phyloP scores from a whole-genome alignment of 1,140 invertebrate species.

The Megalopta genalis region DNA sequence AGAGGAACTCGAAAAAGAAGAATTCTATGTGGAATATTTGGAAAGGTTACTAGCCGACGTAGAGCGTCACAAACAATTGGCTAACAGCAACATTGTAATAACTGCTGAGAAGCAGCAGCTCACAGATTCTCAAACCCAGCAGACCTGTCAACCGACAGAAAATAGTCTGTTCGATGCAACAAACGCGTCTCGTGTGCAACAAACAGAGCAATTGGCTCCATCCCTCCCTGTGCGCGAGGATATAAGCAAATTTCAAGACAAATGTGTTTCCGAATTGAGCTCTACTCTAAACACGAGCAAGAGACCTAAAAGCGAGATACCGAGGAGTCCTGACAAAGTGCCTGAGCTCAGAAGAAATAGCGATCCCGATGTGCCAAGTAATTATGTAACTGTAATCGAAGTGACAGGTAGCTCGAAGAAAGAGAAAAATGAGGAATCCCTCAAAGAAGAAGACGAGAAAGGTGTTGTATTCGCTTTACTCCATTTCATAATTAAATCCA shows the following conservation, averaged over 20 bases:
- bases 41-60: conserved; percentile 90
- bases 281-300: conserved; percentile 73
- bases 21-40: conserved; percentile 93
- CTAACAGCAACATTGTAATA: conserved; percentile 61
- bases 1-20: conserved; percentile 93
- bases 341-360: conserved; percentile 77
- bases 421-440: conserved; percentile 74
- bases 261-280: conserved; percentile 78
- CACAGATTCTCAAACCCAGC: conserved; percentile 60
- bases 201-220: conserved; percentile 57
- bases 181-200: conserved; percentile 47
- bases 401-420: conserved; percentile 84
- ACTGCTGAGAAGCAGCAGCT: conserved; percentile 53
- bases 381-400: conserved; percentile 94
- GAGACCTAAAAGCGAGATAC: conserved; percentile 78
- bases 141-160: conserved; percentile 60
- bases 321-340: conserved; percentile 76
- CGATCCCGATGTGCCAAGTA: conserved; percentile 82
- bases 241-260: conserved; percentile 77
- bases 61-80: conserved; percentile 84
- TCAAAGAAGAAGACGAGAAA: conserved; percentile 76
- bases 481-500: conserved; percentile 9
- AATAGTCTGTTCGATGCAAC: conserved; percentile 60
- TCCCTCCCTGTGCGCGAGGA: conserved; percentile 71
- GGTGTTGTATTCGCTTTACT: conserved; percentile 56